Base-by-base conservation (phyloP, 2,113 vertebrate species). In the Leptocoma aspasia region DNA sequence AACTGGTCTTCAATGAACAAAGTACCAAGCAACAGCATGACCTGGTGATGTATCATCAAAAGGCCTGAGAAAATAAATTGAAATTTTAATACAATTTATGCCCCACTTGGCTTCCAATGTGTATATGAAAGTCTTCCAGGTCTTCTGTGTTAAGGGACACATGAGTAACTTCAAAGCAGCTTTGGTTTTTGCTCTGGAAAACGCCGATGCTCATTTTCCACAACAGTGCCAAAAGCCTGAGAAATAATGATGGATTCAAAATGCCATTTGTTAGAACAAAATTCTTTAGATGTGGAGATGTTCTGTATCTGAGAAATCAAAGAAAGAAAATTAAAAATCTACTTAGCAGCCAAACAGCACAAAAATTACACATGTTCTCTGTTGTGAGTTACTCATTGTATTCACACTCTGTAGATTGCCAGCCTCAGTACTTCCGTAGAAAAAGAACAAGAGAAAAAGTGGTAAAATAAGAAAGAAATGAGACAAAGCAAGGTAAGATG, bases 231-330 rank as follows among this genome's bases (percentile, higher is more conserved):
- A 92, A 59, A 92, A 89, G 85, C 92, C 94, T 96, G 88, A 89
- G 95, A 95, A 93, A 90, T 39, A 96, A 90, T 17, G 76, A 80
- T 77, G 89, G 50, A 77, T 93, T 95, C 79, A 94, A 93, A 92
- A 80, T n/a, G 79, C 44, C 88, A 73, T 86, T 95, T 93, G 69
- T 94, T 94, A 95, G 54, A 94, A 90, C 66, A 90, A 79, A 88
- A 85, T 44, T 85, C 70, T 80, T 90, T 72, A 69, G 63, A 30
- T 63, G 63, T 50, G 39, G 59, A 90, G 85, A 77, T 78, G 45
- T 81, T 80, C 90, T 83, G 76, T 59, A 95, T 91, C 88, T 94
- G 60, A 95, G 88, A 83, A 93, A 94, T 73, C 42, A 92, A 77
- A 96, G 71, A 92, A 86, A 93, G 31, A 92, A 92, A 88, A 85